Evolutionary conservation across 1,140 invertebrate species (phyloP), one percentile per base, ranked within the genome.

Genomic region (Drosophila malerkotliana): DNA sequence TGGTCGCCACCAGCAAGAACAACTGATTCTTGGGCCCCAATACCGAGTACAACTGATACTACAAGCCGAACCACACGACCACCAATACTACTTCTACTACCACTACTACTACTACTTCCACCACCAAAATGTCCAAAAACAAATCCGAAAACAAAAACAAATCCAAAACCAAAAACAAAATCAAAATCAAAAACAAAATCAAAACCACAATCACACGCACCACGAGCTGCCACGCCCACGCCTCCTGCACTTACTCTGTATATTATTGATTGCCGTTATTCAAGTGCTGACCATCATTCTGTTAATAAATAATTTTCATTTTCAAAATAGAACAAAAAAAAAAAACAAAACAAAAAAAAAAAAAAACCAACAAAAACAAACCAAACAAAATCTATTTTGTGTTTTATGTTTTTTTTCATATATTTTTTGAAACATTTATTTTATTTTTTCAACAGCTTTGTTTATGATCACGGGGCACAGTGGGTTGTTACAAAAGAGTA

Each of bases 291-390:
- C 68, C 69, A 59, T 77, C 56, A 77, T 79, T 47, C 59, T 85
- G 54, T 53, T 49, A 78, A 79, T 87, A 88, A 79, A 76, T 51
- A 59, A 24, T 68, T 82, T 88, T 87, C 48, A 78, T 73, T 88
- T 87, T 61, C 73, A 63, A 85, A 73, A 75, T 62, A 79, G 44
- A 73, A 62, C 28, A 76, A 76, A 54, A 63, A 57, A 68, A 76
- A 47, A 62, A 67, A 72, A 12, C 39, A 39, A 14, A 77, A 74
- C 45, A 62, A 85, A 59, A 30, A 61, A 76, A 76, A 68, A 45
- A 44, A 45, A 80, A 59, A 30, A 68, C 76, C 72, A 68, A 45
- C 14, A 45, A 9, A 41, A 76, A 55, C 12, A 57, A 71, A 79
- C 60, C 55, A 66, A 67, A 73, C 48, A 72, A 73, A 72, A 73